Percentiles rank a stretch among this genome's conserved stretches.
Conservation (phyloP, 2,797 vertebrate species). For the Pogoniulus pusillus region DNA sequence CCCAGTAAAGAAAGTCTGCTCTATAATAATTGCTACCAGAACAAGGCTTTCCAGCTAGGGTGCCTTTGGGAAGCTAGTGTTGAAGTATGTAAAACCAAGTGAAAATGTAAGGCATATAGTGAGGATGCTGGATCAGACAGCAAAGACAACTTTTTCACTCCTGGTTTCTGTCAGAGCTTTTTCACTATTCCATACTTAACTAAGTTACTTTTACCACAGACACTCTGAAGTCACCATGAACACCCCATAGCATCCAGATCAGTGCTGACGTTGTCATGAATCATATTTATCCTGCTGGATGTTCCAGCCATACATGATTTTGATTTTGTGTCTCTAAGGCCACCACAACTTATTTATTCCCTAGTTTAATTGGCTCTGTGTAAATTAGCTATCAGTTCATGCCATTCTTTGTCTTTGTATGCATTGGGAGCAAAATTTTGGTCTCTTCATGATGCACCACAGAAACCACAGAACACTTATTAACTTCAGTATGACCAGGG, state of each 20-base stretch:
- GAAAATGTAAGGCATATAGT: not conserved
- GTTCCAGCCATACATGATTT: not conserved
- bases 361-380: not conserved
- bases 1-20: not conserved
- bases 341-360: not conserved
- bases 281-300: not conserved
- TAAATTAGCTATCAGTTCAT: not conserved
- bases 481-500: not conserved
- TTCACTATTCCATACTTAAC: not conserved
- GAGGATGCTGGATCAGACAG: not conserved
- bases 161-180: not conserved
- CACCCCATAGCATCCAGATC: not conserved
- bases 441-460: not conserved
- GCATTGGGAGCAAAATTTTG: not conserved
- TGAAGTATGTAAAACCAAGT: not conserved
- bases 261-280: rapidly evolving
- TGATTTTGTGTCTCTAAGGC: not conserved
- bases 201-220: not conserved
- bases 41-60: not conserved
- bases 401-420: not conserved
- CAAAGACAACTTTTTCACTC: not conserved
- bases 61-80: not conserved
- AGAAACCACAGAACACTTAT: slow-evolving; percentile 1
- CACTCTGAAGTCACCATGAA: not conserved
- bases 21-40: not conserved